Base-by-base conservation (phyloP, 2,797 vertebrate species). In the Astyanax mexicanus region DNA sequence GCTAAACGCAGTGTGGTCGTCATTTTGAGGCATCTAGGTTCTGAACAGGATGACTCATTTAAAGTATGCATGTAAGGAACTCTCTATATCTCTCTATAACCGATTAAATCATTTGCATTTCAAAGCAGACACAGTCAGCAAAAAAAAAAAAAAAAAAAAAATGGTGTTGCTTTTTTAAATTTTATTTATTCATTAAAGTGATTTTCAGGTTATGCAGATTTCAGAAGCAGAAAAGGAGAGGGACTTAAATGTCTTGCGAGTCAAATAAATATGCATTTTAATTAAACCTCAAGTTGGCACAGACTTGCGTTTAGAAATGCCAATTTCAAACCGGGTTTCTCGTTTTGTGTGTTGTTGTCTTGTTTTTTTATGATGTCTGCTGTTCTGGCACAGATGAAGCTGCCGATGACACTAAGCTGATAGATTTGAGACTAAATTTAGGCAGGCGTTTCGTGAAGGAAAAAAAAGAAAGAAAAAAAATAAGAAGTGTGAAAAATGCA, bases 41-140 rank as follows among this genome's bases (percentile, higher is more conserved):
- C 55, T 68, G 49, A 62, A 62, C 45, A 32, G 23, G 51, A 71
- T 77, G 80, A 72, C 55, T 74, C 69, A 73, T 80, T 73, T 81
- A 62, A 60, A 58, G 55, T 60, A 69, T 69, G 38, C 66, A 66
- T 75, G 68, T 69, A 55, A 67, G 67, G 58, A 69, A 64, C 66
- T 37, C 27, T 65, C 51, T 25, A n/a, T 52, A 52, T 58, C 68
- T 55, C 68, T 74, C 69, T 74, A 81, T 61, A 82, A 81, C 58
- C 19, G 67, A 78, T 82, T 80, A 74, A 66, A 58, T 40, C 60
- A 69, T 82, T 80, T 81, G 76, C 75, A 84, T 81, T 81, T 85
- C 72, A 84, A 83, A 85, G 80, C 77, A 62, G 72, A 19, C 62
- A 54, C 69, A 81, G 80, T 83, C 83, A 81, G 83, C 69, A 82